A percentile compares a stretch with the other conserved stretches of the same genome.
Evolutionary conservation across 2,113 vertebrate genomes (phyloP).

Genomic region (Ophiodon elongatus): DNA sequence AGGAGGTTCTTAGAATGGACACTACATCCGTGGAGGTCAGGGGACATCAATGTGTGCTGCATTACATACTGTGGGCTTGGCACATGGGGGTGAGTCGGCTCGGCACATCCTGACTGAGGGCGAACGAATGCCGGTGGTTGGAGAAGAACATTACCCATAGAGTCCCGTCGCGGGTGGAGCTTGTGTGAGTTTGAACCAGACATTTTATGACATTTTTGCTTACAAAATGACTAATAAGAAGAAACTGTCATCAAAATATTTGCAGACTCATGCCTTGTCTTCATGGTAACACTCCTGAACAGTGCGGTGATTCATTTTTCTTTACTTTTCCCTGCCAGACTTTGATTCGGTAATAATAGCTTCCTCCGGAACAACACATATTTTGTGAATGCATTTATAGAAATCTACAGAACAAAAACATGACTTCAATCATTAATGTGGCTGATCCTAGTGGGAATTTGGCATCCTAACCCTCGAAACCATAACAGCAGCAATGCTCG

Average conservation of each 20-base stretch:
- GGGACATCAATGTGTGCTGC: not conserved
- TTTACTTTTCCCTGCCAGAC: not conserved
- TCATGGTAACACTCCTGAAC: not conserved
- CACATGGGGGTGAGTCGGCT: not conserved
- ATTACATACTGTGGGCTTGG: not conserved
- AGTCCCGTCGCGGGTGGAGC: not conserved
- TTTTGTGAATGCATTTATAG: not conserved
- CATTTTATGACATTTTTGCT: not conserved
- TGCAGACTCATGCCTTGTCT: not conserved
- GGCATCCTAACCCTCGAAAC: not conserved
- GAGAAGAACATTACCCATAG: no score
- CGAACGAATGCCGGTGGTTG: no score
- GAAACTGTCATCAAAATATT: not conserved
- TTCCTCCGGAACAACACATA: not conserved
- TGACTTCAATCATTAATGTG: conserved; percentile 1
- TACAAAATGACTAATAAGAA: not conserved
- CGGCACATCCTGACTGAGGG: no score
- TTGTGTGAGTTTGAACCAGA: not conserved
- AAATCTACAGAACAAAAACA: conserved; percentile 1
- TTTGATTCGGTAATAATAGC: not conserved
- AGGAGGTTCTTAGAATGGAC: no score
- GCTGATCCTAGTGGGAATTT: not conserved
- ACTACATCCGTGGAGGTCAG: no score
- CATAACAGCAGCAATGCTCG: not conserved
- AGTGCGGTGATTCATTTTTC: no score